Conservation (phyloP, 2,797 vertebrate genomes). For the Anolis apletophallus region DNA sequence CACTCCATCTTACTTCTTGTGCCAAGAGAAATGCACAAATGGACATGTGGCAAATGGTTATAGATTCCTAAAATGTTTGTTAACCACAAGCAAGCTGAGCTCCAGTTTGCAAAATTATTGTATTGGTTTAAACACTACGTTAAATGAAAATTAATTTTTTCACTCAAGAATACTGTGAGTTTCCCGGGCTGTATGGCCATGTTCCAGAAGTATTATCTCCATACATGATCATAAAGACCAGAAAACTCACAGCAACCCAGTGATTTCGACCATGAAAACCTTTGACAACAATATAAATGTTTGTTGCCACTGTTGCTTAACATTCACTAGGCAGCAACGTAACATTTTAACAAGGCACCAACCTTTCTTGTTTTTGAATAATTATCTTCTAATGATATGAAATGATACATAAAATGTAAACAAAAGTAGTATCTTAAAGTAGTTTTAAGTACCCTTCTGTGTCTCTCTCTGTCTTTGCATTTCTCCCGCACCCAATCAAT, state of each 20-base stretch:
- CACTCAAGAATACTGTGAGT: neutral
- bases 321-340: neutral
- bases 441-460: conserved; percentile 87
- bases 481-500: conserved; percentile 99
- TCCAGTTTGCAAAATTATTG: neutral
- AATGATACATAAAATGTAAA: conserved; percentile 11
- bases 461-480: conserved; percentile 96
- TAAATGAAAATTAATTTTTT: neutral
- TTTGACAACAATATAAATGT: neutral
- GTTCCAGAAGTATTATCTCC: too few relatives aligned
- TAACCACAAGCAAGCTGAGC: neutral
- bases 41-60: neutral
- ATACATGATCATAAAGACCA: too few relatives aligned
- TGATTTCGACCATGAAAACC: too few relatives aligned
- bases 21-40: neutral
- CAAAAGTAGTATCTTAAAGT: neutral
- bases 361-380: conserved; percentile 5
- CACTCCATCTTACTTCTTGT: neutral
- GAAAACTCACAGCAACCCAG: too few relatives aligned
- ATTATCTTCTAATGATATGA: neutral
- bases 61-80: neutral
- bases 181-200: too few relatives aligned
- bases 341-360: neutral
- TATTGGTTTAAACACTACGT: neutral
- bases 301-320: neutral